A percentile compares a stretch with the other conserved stretches of the same genome.
Conservation (phyloP, 2,113 vertebrate species). For the Sarotherodon lohbergeri region DNA sequence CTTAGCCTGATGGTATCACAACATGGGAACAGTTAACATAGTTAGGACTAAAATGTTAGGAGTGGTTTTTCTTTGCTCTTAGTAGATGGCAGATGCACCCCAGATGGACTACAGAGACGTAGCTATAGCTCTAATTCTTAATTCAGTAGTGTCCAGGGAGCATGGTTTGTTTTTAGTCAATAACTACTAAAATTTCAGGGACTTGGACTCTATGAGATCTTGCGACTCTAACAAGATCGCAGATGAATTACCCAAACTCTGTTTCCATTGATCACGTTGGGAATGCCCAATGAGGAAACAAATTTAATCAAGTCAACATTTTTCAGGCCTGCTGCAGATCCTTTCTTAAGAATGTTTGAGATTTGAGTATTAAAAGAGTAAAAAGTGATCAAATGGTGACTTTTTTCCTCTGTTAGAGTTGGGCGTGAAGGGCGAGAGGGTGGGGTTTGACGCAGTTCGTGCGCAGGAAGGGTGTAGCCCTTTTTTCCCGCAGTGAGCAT, state of each 20-base stretch:
- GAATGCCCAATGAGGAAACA: not conserved
- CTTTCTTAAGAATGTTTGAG: not conserved
- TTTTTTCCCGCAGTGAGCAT: conserved; percentile 69
- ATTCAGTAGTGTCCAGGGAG: not conserved
- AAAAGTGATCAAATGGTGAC: not conserved
- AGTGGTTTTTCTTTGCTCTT: conserved; percentile 2
- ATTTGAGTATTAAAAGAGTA: not conserved
- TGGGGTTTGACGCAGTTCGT: conserved; percentile 75
- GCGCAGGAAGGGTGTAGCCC: conserved; percentile 75
- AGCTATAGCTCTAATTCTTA: not conserved
- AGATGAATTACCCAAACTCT: conserved; percentile 28
- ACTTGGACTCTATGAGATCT: conserved; percentile 1
- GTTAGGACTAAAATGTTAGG: conserved; percentile 24
- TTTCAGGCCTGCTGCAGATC: not conserved
- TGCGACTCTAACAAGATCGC: conserved; percentile 32
- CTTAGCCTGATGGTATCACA: conserved; percentile 33
- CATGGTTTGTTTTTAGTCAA: not conserved
- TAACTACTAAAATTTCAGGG: not conserved
- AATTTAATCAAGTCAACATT: conserved; percentile 1
- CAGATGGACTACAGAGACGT: not conserved
- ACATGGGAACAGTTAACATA: conserved; percentile 37
- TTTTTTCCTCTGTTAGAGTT: not conserved
- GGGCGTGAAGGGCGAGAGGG: conserved; percentile 41
- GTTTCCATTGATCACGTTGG: conserved; percentile 52
- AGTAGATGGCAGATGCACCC: conserved; percentile 2